Evolutionary conservation across 2,113 vertebrate species (phyloP).

Genomic region (Rostratula benghalensis): DNA sequence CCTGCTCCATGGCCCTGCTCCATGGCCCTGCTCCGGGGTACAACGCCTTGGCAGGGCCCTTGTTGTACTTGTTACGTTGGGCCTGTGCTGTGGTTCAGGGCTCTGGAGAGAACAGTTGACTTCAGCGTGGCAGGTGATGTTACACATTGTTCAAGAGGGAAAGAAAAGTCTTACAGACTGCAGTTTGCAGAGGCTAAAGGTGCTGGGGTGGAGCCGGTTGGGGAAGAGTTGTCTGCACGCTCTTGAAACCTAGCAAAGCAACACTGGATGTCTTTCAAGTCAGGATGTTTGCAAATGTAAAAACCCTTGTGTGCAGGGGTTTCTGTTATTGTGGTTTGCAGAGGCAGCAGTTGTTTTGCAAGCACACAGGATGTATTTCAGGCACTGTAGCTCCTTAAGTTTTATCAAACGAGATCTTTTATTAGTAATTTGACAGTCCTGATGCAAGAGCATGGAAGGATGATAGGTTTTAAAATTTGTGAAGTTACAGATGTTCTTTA

Average conservation of each 20-base stretch:
- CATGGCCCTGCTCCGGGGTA: not conserved
- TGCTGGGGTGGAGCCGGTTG: fast-evolving
- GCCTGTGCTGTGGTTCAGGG: fast-evolving
- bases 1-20: not conserved
- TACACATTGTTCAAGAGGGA: not conserved
- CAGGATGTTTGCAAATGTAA: no score
- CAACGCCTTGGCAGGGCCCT: not conserved
- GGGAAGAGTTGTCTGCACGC: not conserved
- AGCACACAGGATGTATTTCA: fast-evolving
- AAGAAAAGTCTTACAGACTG: no score
- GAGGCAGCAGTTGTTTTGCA: not conserved
- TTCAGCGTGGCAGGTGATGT: not conserved
- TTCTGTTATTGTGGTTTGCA: not conserved
- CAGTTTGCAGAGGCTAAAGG: not conserved
- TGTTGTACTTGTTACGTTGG: fast-evolving
- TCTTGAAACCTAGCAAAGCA: not conserved
- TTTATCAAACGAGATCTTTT: not conserved
- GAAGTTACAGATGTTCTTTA: not conserved
- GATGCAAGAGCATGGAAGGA: not conserved
- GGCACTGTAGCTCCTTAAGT: not conserved
- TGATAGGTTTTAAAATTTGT: not conserved
- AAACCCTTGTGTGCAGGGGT: no score
- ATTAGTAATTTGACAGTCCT: not conserved
- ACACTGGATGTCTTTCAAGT: fast-evolving
- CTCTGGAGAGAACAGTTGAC: not conserved